Base-by-base conservation (phyloP, 2,888 invertebrate genomes). In the Eupithecia exiguata region DNA sequence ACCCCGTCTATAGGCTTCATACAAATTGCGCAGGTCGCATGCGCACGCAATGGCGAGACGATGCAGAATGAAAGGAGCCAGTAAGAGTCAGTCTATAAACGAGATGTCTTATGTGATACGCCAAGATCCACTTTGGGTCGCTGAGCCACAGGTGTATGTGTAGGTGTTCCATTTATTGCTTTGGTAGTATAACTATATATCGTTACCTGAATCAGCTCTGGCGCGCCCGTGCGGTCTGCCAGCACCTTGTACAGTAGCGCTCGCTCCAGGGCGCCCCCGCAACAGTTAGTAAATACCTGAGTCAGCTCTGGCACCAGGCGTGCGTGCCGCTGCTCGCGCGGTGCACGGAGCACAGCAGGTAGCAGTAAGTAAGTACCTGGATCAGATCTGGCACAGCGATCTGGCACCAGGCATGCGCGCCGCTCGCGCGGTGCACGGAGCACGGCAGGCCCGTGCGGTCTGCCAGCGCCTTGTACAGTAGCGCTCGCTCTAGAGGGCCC, bases 381-480 rank as follows among this genome's bases (percentile, higher is more conserved):
- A 87, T 86, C 0, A 89, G 74, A 46, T 93, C 89, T 0, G 96
- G 95, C 74, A 96, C 86, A 0, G 96, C 95, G 35, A 97, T 87
- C 84, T 96, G 96, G 79, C 96, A 95, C 96, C 96, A 97, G 0
- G 95, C 93, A 77, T 93, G 92, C 0, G 95, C 95, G 71, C 95
- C 92, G n/a, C 92, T 84, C 1, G 95, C 91, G 3, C 96, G 93
- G 74, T 94, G 92, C 74, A 97, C 81, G 0, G 96, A 93, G 70
- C 95, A 95, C 0, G 96, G 96, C 75, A 97, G 78, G 0, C 95
- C 95, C 35, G 96, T 85, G 62, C 95, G 92, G 84, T 97, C 97
- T 0, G 96, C 96, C 36, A 96, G 85, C 80, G 92, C 94, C 85
- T 97, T 96, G 89, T 96, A 96, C 35, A 97, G 91, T 5, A 96